These are phyloP conservation scores for Xyrauchen texanus DNA, from an alignment of 2,113 vertebrate species.

Conservation along the genomic window DNA sequence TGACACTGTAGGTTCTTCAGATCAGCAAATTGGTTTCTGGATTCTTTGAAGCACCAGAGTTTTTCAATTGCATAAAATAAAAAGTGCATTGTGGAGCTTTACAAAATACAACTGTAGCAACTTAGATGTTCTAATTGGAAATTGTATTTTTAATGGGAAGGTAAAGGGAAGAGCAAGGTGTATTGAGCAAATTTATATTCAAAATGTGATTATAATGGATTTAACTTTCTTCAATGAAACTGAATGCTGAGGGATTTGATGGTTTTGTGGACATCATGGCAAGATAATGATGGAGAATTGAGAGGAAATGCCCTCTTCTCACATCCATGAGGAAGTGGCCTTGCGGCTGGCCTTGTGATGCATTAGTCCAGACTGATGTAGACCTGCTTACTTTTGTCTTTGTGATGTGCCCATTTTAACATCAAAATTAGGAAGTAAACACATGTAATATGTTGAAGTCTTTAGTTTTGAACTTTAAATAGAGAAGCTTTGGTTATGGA, in stretches of 20 bases:
- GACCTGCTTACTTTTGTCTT: constrained; percentile 3
- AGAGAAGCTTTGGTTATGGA: constrained; percentile 17
- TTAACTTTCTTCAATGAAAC: constrained; percentile 10
- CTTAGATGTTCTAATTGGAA: too few relatives aligned
- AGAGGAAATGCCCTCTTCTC: constrained; percentile 36
- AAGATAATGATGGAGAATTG: constrained; percentile 7
- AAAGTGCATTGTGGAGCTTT: too few relatives aligned
- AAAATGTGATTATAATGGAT: too few relatives aligned
- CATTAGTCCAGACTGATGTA: constrained; percentile 15
- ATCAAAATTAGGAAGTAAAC: constrained; percentile 14
- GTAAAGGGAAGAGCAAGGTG: too few relatives aligned
- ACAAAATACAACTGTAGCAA: too few relatives aligned
- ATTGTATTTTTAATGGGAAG: too few relatives aligned
- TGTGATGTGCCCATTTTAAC: constrained; percentile 14
- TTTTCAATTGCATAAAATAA: too few relatives aligned
- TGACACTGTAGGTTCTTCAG: too few relatives aligned
- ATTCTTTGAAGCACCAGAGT: too few relatives aligned
- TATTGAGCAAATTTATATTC: too few relatives aligned
- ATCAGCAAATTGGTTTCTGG: too few relatives aligned
- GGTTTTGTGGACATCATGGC: neutral
- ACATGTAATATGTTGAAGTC: constrained; percentile 8
- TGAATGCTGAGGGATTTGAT: neutral
- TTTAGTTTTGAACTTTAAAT: constrained; percentile 40
- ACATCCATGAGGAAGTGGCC: constrained; percentile 36
- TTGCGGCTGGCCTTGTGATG: constrained; percentile 36